Evolutionary conservation across 2,113 vertebrate species (phyloP), one percentile per base, ranked within the genome.

Genomic region (Gymnobelideus leadbeateri): DNA sequence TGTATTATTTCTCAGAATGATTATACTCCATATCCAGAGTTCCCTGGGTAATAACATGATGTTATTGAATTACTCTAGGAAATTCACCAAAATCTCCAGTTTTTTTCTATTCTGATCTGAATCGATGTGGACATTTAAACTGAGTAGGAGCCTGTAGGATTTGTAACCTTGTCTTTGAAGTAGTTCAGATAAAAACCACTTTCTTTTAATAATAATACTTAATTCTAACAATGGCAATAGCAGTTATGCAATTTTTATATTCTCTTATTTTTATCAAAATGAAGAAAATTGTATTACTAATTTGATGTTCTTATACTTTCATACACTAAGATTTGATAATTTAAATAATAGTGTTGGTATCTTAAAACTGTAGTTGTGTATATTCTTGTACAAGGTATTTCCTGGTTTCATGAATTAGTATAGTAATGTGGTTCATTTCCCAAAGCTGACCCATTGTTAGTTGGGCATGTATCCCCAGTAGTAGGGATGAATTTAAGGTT

Each of bases 41-140:
- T 68, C 31, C 4, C 31, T 61, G 57, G 28, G 26, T 61, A 61
- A 31, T 61, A 37, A 68, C 31, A 37, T 68, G 31, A n/a, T n/a
- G 37, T n/a, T 77, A n/a, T 77, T 19, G 4, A 77, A 77, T 77
- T 77, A 77, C 14, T 77, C n/a, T 77, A n/a, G 19, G 68, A 23
- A 43, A 84, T 84, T 84, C 37, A 77, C 1, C 37, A 77, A 77
- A 5, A 19, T n/a, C 25, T 28, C 26, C 14, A 16, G 16, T 84
- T 84, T 84, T 84, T 84, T 28, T 14, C 26, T 51, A 37, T 12
- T 68, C 25, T 91, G 46, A 91, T 91, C 77, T 55, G 91, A 51
- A 49, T 90, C 51, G 91, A 84, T 53, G 43, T 24, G 10, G 26
- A 77, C 51, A 49, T 95, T 92, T 55, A 54, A 95, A 92, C 9